Evolutionary conservation across 2,113 vertebrate genomes (phyloP), one percentile per base, ranked within the genome.

Genomic region (Ramphastos sulfuratus): DNA sequence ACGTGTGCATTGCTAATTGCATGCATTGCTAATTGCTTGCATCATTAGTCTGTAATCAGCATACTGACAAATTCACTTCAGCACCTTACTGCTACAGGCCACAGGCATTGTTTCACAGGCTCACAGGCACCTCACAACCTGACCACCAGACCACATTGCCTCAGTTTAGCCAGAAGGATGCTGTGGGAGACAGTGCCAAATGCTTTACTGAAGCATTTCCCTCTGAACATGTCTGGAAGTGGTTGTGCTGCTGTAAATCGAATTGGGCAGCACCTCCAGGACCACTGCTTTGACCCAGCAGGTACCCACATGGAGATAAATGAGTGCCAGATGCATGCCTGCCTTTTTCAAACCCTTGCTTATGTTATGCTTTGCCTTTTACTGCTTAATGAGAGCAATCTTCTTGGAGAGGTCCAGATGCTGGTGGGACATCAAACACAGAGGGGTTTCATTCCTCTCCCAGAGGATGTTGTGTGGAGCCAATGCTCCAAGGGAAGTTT

Each of bases 371-470:
- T 93, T 92, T 67, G 44, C 7, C 7, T 64, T 84, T 79, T 87
- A 30, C 20, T 85, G 25, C 64, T 72, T 77, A 67, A 12, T 0
- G 0, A 35, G 46, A 65, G 15, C n/a, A 0, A 25, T 87, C 82
- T 39, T 77, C n/a, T 76, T 83, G 42, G n/a, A 24, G 23, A 44
- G 23, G 23, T 80, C n/a, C 63, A 61, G 3, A 3, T 77, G 46
- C 20, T 77, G 7, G 14, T 83, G 60, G 42, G 37, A 66, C 31
- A 72, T 56, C 37, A 84, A 74, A 67, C 84, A 75, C 42, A 60
- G 28, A 81, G 7, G 19, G 18, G 4, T 64, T 88, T 24, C 4
- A 19, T 78, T 83, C 67, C 65, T 90, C 12, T 89, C 31, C 58
- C 58, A 86, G 17, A 60, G 37, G 14, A 10, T 64, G 54, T 78